A percentile compares a stretch with the other conserved stretches of the same genome.
Conservation (phyloP, 2,113 vertebrate species). For the Lamprologus ornatipinnis region DNA sequence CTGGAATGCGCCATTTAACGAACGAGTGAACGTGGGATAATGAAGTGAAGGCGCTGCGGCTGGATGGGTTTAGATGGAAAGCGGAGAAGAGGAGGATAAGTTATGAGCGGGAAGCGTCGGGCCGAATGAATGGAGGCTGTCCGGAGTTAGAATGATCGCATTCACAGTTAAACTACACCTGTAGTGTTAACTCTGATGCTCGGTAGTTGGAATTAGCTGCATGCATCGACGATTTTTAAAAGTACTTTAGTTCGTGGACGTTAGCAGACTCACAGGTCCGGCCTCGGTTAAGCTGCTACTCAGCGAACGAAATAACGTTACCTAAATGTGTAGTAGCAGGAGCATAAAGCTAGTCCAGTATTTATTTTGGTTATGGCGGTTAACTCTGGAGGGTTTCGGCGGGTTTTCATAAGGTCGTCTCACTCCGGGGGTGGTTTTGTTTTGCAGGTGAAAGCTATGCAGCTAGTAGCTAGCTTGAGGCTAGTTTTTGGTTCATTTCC, state of each 20-base stretch:
- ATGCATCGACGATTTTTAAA: background rate
- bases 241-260: background rate
- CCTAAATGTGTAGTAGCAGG: background rate
- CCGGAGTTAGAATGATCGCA: background rate
- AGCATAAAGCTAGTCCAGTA: background rate
- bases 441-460: background rate
- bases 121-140: constrained; percentile 35
- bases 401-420: background rate
- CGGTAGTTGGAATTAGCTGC: background rate
- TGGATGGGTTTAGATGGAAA: constrained; percentile 63
- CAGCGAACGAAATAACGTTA: background rate
- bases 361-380: background rate
- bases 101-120: constrained; percentile 53
- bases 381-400: fast-evolving
- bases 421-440: background rate
- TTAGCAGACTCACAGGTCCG: background rate
- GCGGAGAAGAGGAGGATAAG: background rate
- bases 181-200: background rate
- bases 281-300: background rate
- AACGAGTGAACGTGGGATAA: fast-evolving
- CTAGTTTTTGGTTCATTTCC: background rate
- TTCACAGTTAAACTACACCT: fast-evolving
- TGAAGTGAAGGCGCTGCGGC: fast-evolving
- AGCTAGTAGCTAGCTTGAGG: background rate
- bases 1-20: fast-evolving